A percentile compares a stretch with the other conserved stretches of the same genome.
These are phyloP conservation scores for Pantherophis guttatus DNA, from an alignment of 2,113 vertebrate species.

Conservation along the genomic window DNA sequence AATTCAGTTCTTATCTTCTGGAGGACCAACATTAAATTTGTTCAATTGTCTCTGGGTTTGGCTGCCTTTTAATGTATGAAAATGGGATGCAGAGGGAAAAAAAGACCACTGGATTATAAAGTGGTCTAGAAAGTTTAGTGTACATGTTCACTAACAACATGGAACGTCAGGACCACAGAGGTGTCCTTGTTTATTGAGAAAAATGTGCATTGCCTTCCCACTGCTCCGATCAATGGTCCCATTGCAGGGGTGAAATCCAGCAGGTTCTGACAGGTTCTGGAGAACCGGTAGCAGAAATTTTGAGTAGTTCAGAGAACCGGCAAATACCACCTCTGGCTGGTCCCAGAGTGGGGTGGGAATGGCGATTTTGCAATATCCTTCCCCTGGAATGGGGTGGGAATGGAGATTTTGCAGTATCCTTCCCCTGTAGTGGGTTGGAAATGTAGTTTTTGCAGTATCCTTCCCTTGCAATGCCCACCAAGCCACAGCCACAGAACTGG, in stretches of 20 bases:
- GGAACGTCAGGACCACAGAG: not conserved
- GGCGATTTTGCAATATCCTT: too few relatives aligned
- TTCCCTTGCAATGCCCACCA: too few relatives aligned
- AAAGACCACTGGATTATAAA: not conserved
- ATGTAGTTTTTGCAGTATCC: too few relatives aligned
- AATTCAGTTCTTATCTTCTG: not conserved
- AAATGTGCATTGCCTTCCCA: not conserved
- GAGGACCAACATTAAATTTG: not conserved
- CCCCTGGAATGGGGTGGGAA: too few relatives aligned
- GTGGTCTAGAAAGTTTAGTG: not conserved
- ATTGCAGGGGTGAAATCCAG: not conserved
- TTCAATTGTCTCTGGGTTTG: not conserved
- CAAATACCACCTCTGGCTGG: too few relatives aligned
- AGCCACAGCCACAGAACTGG: too few relatives aligned
- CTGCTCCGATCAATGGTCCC: not conserved
- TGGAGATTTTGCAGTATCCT: too few relatives aligned
- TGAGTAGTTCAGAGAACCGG: too few relatives aligned
- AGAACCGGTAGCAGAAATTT: too few relatives aligned
- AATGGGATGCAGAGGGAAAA: not conserved
- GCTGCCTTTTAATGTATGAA: not conserved
- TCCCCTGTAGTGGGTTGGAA: too few relatives aligned
- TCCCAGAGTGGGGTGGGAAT: too few relatives aligned
- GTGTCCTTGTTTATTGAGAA: not conserved
- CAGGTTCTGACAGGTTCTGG: too few relatives aligned
- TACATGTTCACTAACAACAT: not conserved